These are phyloP conservation scores for Leptogaster cylindrica DNA, from an alignment of 2,888 invertebrate genomes.

Conservation along the genomic window DNA sequence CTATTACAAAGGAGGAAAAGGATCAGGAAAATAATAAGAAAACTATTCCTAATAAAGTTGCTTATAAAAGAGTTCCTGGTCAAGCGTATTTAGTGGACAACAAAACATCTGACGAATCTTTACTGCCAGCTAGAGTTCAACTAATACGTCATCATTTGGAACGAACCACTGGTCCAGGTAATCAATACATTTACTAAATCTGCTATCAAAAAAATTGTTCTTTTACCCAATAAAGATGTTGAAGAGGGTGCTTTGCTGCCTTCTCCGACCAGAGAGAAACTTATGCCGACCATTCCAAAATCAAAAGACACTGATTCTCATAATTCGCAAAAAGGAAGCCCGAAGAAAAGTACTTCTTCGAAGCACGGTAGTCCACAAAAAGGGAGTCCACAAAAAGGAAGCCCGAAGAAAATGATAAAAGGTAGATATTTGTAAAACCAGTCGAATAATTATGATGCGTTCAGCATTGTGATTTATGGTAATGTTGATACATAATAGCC, in stretches of 20 bases:
- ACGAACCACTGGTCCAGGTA: constrained; percentile 74
- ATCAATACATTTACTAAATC: too few relatives aligned
- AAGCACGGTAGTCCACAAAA: constrained; percentile 64
- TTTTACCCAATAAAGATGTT: constrained; percentile 59
- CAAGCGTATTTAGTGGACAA: constrained; percentile 67
- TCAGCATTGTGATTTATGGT: too few relatives aligned
- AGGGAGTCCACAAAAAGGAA: constrained; percentile 65
- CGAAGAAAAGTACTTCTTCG: constrained; percentile 61
- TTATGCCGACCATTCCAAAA: constrained; percentile 70
- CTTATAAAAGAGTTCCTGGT: constrained; percentile 63
- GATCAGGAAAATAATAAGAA: constrained; percentile 85
- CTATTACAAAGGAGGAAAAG: constrained; percentile 83
- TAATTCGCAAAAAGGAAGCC: constrained; percentile 61
- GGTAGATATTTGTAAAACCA: too few relatives aligned
- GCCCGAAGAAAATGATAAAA: constrained; percentile 66
- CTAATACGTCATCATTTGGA: constrained; percentile 75
- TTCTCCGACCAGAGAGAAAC: constrained; percentile 74
- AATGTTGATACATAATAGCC: too few relatives aligned
- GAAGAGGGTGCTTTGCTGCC: constrained; percentile 72
- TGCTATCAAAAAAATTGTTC: not conserved
- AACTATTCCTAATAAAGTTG: constrained; percentile 72
- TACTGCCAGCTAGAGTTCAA: constrained; percentile 63
- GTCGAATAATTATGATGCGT: too few relatives aligned
- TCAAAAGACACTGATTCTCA: constrained; percentile 55
- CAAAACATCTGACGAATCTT: constrained; percentile 58